Conservation (phyloP, 92 coral and sea anemone species). For the Galaxea fascicularis region DNA sequence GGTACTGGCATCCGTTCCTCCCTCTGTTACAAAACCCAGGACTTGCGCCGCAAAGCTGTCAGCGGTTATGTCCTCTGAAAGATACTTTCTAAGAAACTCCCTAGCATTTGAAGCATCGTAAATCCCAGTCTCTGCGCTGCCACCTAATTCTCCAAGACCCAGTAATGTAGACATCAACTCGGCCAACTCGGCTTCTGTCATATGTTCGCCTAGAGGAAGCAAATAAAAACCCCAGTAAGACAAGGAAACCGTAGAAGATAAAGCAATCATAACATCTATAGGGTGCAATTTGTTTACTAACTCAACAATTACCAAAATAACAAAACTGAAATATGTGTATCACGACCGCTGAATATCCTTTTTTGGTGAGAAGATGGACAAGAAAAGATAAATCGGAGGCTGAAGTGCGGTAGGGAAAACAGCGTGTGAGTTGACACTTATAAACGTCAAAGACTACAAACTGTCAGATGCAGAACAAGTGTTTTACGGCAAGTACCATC, state of each 20-base stretch:
- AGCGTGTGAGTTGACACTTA: too few relatives aligned
- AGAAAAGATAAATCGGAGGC: too few relatives aligned
- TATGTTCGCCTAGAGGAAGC: constrained; percentile 85
- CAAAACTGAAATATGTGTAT: too few relatives aligned
- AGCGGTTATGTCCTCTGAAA: constrained; percentile 92
- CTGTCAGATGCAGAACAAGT: too few relatives aligned
- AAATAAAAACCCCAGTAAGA: neutral
- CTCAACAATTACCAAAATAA: neutral
- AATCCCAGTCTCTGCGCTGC: constrained; percentile 98
- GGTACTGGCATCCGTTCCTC: constrained; percentile 1
- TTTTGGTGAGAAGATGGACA: too few relatives aligned
- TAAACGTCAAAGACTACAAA: too few relatives aligned
- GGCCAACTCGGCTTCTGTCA: constrained; percentile 95
- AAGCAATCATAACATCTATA: neutral
- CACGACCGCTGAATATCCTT: too few relatives aligned
- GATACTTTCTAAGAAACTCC: constrained; percentile 77
- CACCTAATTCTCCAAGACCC: constrained; percentile 94
- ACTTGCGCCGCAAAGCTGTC: constrained; percentile 93
- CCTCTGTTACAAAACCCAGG: constrained; percentile 85
- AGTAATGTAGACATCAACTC: constrained; percentile 94
- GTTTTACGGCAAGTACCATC: too few relatives aligned
- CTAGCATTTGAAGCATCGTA: constrained; percentile 81
- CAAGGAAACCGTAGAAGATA: neutral
- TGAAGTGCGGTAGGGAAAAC: too few relatives aligned
- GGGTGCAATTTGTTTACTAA: neutral